Percentiles rank a stretch among this genome's conserved stretches.
These are phyloP conservation scores for Chrysochloris asiatica DNA, from an alignment of 2,113 vertebrate species.

Conservation along the genomic window DNA sequence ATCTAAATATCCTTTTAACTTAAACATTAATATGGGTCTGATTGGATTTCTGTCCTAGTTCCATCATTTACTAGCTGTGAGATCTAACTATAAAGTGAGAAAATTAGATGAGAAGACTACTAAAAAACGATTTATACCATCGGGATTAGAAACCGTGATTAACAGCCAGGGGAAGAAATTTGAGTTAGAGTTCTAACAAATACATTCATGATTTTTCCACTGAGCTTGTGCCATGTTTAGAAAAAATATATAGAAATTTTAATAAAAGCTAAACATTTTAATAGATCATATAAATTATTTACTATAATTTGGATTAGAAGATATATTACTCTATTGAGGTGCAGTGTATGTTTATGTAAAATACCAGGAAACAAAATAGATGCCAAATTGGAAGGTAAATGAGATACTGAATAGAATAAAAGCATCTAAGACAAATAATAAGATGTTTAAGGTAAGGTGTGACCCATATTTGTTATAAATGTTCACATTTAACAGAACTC, in stretches of 20 bases:
- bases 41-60: conserved; percentile 35
- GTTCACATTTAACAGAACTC: not conserved
- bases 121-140: conserved; percentile 20
- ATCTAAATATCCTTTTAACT: conserved; percentile 21
- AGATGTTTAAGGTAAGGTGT: conserved; percentile 43
- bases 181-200: conserved; percentile 61
- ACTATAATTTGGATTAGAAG: not conserved
- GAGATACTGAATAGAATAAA: conserved; percentile 40
- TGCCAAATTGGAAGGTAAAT: conserved; percentile 52
- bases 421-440: conserved; percentile 37
- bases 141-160: conserved; percentile 63
- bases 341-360: conserved; percentile 38
- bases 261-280: conserved; percentile 43
- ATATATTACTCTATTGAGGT: not conserved
- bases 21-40: conserved; percentile 43
- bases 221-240: conserved; percentile 26
- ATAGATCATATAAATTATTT: conserved; percentile 49
- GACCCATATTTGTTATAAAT: conserved; percentile 22
- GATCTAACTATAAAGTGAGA: conserved; percentile 44
- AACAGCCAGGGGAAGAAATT: conserved; percentile 48
- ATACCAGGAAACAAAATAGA: conserved; percentile 40
- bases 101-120: conserved; percentile 37
- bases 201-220: conserved; percentile 59
- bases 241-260: conserved; percentile 53
- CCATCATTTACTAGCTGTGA: conserved; percentile 54